Evolutionary conservation across 1,140 invertebrate genomes (phyloP).

Genomic region (Brachystomella parvula): DNA sequence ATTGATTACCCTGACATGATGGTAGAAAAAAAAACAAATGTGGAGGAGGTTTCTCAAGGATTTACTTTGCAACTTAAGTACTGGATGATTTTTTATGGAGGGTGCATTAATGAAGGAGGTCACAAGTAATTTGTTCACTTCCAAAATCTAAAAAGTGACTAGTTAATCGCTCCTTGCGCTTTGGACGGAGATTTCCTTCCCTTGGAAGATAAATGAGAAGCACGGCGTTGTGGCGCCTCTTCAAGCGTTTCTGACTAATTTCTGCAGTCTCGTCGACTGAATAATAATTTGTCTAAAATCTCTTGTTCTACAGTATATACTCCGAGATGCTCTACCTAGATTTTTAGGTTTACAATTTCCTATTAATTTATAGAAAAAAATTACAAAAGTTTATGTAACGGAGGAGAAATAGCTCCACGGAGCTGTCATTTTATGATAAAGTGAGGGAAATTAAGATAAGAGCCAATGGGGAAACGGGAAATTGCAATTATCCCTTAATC

Average conservation of each 20-base stretch:
- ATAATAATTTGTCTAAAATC: neutral
- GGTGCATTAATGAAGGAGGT: slow-evolving; percentile 3
- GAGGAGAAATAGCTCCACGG: neutral
- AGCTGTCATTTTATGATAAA: slow-evolving; percentile 6
- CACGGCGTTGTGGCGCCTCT: neutral
- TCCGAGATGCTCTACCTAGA: neutral
- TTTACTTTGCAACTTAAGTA: neutral
- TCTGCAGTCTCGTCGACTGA: neutral
- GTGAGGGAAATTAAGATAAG: neutral
- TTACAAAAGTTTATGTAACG: neutral
- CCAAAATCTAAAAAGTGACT: neutral
- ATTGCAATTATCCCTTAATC: neutral
- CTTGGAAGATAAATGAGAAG: neutral
- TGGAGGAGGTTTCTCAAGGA: slow-evolving; percentile 4
- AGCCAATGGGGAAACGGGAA: neutral
- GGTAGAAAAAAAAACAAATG: too few species aligned
- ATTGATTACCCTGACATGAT: neutral
- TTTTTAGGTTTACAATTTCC: neutral
- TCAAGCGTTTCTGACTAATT: neutral
- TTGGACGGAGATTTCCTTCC: neutral
- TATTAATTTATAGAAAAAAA: neutral
- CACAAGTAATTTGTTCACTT: slow-evolving; percentile 8
- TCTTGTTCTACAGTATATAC: neutral
- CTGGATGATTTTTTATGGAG: slow-evolving; percentile 1
- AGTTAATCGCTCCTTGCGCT: neutral